Evolutionary conservation across 1,140 invertebrate genomes (phyloP).

Genomic region (Pachypeltis micranthus): DNA sequence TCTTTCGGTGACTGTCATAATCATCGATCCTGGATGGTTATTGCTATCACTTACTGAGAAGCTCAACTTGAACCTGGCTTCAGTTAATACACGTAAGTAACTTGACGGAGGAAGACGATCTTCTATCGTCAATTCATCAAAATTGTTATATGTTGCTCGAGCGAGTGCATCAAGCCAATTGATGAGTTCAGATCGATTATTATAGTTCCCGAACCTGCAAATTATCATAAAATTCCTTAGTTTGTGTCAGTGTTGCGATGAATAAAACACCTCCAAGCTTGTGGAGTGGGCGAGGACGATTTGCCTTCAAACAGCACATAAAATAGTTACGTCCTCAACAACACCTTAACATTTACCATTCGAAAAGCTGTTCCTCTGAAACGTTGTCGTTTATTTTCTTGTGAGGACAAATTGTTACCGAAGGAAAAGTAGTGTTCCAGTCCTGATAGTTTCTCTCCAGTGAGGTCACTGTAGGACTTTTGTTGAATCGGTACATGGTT

Average conservation of each 20-base stretch:
- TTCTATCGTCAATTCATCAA: constrained; percentile 39
- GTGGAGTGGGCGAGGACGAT: not conserved
- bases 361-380: constrained; percentile 40
- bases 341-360: constrained; percentile 17
- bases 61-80: constrained; percentile 12
- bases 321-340: not conserved
- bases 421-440: constrained; percentile 57
- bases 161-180: constrained; percentile 32
- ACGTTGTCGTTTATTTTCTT: constrained; percentile 21
- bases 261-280: not conserved
- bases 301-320: not conserved
- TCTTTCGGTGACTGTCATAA: constrained; percentile 46
- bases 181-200: not conserved
- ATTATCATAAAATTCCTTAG: not conserved
- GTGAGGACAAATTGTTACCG: constrained; percentile 40
- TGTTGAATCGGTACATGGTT: constrained; percentile 50
- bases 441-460: constrained; percentile 56
- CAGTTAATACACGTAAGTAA: constrained; percentile 42
- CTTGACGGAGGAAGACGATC: constrained; percentile 36
- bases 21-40: constrained; percentile 11
- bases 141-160: constrained; percentile 43
- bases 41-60: constrained; percentile 26
- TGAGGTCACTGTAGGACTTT: constrained; percentile 55
- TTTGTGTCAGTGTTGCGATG: too few species aligned
- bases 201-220: not conserved